Conservation (phyloP, 2,113 vertebrate species). For the Talpa occidentalis region DNA sequence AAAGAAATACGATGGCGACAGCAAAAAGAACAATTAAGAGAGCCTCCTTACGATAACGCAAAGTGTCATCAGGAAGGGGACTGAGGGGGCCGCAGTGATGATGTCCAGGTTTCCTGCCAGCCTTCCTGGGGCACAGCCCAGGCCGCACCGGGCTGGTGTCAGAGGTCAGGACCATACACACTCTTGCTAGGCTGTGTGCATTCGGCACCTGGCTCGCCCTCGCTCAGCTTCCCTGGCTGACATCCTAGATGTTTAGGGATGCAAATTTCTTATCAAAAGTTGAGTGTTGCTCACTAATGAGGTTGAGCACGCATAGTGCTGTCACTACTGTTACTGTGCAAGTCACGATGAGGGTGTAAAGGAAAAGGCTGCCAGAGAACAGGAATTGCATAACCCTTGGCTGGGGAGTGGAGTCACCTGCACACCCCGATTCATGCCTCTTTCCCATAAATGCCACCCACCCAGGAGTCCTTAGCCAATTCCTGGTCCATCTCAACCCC, state of each 20-base stretch:
- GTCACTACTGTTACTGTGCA: background rate
- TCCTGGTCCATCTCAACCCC: background rate
- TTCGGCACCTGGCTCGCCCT: background rate
- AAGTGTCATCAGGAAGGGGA: background rate
- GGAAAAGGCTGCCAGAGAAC: background rate
- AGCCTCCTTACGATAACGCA: background rate
- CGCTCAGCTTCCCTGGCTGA: background rate
- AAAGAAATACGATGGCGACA: slow-evolving; percentile 42
- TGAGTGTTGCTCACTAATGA: background rate
- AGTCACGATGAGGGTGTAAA: background rate
- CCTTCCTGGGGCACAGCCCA: fast-evolving
- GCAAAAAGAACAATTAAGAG: slow-evolving; percentile 21
- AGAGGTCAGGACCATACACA: background rate
- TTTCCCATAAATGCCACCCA: background rate
- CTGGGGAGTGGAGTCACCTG: background rate
- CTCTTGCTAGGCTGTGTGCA: background rate
- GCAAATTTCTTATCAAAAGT: background rate
- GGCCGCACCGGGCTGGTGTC: background rate
- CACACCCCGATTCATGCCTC: background rate
- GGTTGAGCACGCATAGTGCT: background rate
- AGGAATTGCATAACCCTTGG: background rate
- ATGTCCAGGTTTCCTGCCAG: background rate
- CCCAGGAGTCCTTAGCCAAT: background rate
- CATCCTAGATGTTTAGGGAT: background rate
- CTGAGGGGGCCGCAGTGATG: background rate